These are phyloP conservation scores for Machimus atricapillus DNA, from an alignment of 2,888 invertebrate genomes.

Conservation along the genomic window DNA sequence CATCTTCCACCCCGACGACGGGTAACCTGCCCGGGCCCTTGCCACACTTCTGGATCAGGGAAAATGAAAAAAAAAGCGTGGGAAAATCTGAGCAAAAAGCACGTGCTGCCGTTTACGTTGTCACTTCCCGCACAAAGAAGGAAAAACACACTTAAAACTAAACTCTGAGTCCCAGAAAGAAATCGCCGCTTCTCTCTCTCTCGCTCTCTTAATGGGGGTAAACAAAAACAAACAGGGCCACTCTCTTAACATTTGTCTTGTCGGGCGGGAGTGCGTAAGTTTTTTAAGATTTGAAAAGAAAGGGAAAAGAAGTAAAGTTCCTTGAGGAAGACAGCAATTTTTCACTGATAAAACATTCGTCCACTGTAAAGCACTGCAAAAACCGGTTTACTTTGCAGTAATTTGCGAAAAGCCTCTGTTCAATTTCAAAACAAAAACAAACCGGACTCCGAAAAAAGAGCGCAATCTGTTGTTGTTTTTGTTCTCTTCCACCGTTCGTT, in stretches of 20 bases:
- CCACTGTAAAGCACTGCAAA: not conserved
- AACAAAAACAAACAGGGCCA: not conserved
- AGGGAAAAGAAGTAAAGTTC: not conserved
- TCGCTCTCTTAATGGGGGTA: not conserved
- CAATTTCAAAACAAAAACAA: not conserved
- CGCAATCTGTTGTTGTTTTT: not conserved
- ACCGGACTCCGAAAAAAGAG: not conserved
- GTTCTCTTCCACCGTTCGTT: not conserved
- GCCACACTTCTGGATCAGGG: not conserved
- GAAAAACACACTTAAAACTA: not conserved
- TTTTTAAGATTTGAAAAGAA: not conserved
- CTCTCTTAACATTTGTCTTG: not conserved
- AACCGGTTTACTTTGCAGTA: not conserved
- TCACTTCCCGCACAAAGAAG: not conserved
- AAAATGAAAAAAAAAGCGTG: not conserved
- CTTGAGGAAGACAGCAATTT: not conserved
- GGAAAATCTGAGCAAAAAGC: conserved; percentile 14
- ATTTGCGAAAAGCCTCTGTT: not conserved
- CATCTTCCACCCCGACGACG: not conserved
- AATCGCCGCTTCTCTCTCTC: not conserved
- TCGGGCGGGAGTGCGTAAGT: not conserved
- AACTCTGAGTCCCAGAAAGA: not conserved
- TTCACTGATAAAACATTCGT: not conserved
- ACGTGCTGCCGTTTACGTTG: conserved; percentile 20
- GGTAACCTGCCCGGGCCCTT: not conserved